phyloP scores from a whole-genome alignment of 2,113 vertebrate genomes.

The Pipa parva region DNA sequence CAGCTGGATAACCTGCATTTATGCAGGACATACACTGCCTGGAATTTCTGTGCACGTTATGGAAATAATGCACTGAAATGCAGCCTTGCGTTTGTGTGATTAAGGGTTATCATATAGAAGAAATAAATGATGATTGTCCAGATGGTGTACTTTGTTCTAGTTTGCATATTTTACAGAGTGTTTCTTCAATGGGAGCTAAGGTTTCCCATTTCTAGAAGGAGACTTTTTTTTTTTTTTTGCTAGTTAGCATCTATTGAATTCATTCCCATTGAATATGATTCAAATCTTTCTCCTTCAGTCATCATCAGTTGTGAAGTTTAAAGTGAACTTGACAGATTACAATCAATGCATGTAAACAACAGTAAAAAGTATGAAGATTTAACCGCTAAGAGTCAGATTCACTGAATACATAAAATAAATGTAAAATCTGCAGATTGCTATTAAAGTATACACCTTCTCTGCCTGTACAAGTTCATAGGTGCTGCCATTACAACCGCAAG shows the following conservation, averaged over 20 bases:
- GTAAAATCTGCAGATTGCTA: too few species aligned
- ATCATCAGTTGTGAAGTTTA: too few species aligned
- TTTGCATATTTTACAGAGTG: background rate
- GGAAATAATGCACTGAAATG: background rate
- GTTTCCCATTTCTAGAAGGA: background rate
- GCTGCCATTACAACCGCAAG: too few species aligned
- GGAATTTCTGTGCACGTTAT: background rate
- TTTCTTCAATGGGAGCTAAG: background rate
- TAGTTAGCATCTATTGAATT: background rate
- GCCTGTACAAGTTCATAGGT: too few species aligned
- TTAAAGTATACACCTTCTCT: too few species aligned
- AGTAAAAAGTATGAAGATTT: too few species aligned
- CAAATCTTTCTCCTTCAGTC: background rate
- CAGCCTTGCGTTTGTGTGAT: background rate
- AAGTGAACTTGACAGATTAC: too few species aligned
- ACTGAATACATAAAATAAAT: too few species aligned
- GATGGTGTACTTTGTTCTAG: background rate
- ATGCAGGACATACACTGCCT: background rate
- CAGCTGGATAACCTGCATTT: constrained; percentile 19
- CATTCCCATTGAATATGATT: background rate
- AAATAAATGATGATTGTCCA: background rate
- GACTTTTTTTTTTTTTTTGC: background rate
- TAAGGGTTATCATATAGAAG: background rate
- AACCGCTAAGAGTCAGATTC: too few species aligned
- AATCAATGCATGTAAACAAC: too few species aligned